Evolutionary conservation across 1,140 invertebrate genomes (phyloP), one percentile per base, ranked within the genome.

Genomic region (Conopomorpha cramerella): DNA sequence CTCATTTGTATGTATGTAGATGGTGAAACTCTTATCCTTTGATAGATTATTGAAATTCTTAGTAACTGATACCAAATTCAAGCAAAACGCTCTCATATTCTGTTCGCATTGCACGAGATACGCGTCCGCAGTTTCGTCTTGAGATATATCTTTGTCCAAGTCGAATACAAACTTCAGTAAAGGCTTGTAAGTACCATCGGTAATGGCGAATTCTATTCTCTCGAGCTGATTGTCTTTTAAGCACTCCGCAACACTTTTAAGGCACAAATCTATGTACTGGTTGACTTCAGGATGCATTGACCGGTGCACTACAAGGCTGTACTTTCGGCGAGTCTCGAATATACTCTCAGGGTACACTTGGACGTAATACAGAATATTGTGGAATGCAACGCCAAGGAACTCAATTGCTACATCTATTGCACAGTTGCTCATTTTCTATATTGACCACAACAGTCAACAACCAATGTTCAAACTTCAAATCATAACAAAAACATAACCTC

Each of bases 211-310:
- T 45, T 78, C 68, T 2, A 83, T 41, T 1, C 77, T 47, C 43
- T 60, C 68, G 10, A 83, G 33, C 16, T 62, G 66, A 1, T 71
- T 63, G 27, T 44, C 54, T 23, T 58, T 71, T n/a, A 84, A 40
- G 15, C 82, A 55, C 46, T 71, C 63, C 33, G 45, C 43, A 6
- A 68, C 47, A 29, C 58, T 62, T 43, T 55, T 77, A 2, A 86
- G 44, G 40, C 81, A 65, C 38, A 82, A 70, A 49, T 72, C 77
- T 13, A 86, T 72, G 38, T 86, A 85, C 28, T 80, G 58, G 32
- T 82, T 84, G 0, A 86, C 56, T 51, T 83, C 79, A 16, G 83
- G 84, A 63, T 85, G 82, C 29, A 76, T 63, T 18, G 79, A 83
- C 33, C 77, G 56, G 41, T 83, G 63, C 0, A 84, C 67, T 11